A percentile compares a stretch with the other conserved stretches of the same genome.
Conservation (phyloP, 2,113 vertebrate species). For the Nesogale talazaci region DNA sequence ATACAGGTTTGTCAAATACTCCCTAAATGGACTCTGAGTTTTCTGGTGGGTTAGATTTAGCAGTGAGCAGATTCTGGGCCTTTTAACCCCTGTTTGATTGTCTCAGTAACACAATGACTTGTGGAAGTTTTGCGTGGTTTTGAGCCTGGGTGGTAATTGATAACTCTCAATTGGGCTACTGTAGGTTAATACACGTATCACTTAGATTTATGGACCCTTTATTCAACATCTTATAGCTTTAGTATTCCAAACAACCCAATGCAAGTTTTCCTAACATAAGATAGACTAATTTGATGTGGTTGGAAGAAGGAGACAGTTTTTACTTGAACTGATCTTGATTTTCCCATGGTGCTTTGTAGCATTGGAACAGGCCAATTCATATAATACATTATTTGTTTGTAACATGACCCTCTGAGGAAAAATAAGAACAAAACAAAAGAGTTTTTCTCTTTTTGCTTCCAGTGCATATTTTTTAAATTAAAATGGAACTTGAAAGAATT, state of each 20-base stretch:
- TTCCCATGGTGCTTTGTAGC: background rate
- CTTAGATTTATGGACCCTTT: background rate
- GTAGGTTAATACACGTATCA: background rate
- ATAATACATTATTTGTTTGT: background rate
- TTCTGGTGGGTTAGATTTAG: background rate
- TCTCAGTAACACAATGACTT: background rate
- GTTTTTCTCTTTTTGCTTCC: constrained; percentile 6
- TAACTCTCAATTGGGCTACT: background rate
- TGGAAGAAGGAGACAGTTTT: constrained; percentile 38
- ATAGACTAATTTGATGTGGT: background rate
- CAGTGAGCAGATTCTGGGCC: background rate
- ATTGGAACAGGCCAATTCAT: background rate
- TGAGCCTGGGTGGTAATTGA: background rate
- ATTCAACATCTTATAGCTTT: background rate
- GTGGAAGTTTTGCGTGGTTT: background rate
- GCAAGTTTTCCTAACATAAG: constrained; percentile 26
- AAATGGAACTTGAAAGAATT: constrained; percentile 44
- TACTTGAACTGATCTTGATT: constrained; percentile 28
- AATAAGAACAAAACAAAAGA: constrained; percentile 24
- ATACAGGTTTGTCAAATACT: constrained; percentile 92
- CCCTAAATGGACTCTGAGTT: constrained; percentile 15
- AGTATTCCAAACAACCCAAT: background rate
- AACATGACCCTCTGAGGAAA: constrained; percentile 12
- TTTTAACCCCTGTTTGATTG: background rate
- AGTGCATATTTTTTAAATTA: constrained; percentile 32